These are phyloP conservation scores for Nebria ingens DNA, from an alignment of 1,140 invertebrate genomes.

Conservation along the genomic window DNA sequence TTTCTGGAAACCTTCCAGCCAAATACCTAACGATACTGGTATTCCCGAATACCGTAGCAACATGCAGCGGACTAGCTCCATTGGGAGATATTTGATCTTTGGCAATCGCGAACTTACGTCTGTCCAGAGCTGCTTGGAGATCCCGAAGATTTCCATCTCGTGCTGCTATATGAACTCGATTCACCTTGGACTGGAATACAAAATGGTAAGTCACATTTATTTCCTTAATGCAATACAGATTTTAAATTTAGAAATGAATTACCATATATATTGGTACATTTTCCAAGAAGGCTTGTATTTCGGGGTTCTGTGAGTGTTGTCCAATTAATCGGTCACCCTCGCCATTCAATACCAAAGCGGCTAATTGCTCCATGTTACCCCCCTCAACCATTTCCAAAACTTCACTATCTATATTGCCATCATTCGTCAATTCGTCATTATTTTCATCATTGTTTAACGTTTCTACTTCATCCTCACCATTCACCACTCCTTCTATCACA, in stretches of 20 bases:
- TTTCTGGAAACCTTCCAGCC: constrained; percentile 74
- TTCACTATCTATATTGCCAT: constrained; percentile 38
- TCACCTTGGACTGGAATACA: constrained; percentile 70
- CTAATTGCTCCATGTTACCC: constrained; percentile 81
- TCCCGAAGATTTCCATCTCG: constrained; percentile 73
- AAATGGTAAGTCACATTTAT: too few species aligned
- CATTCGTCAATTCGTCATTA: constrained; percentile 14
- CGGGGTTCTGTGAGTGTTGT: constrained; percentile 58
- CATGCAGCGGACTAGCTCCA: constrained; percentile 87
- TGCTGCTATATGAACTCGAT: constrained; percentile 76
- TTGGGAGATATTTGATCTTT: constrained; percentile 67
- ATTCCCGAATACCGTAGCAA: constrained; percentile 74
- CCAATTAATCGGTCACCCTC: constrained; percentile 69
- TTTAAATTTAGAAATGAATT: constrained; percentile 10
- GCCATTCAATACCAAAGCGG: constrained; percentile 76
- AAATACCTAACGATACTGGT: constrained; percentile 53
- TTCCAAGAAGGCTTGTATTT: constrained; percentile 80
- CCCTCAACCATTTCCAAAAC: constrained; percentile 52
- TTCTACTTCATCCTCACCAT: constrained; percentile 50
- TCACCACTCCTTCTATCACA: constrained; percentile 51
- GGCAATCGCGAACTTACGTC: constrained; percentile 83
- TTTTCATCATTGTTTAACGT: constrained; percentile 38
- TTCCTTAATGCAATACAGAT: not conserved
- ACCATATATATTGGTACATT: constrained; percentile 88
- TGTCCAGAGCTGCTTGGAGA: constrained; percentile 73